Conservation (phyloP, 1,140 invertebrate genomes). For the Hylaeus anthracinus region DNA sequence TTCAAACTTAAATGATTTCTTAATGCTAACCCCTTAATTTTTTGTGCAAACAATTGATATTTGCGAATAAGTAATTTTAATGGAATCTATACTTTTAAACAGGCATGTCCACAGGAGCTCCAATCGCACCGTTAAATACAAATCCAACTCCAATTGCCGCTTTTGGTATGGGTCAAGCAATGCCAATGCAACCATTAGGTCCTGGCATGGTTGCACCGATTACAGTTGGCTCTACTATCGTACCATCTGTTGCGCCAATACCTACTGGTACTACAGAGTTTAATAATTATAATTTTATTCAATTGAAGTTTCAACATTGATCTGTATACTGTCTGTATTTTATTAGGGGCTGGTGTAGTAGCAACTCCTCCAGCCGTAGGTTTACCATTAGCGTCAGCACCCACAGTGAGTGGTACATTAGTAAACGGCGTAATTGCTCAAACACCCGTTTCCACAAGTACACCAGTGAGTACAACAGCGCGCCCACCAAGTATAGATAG, state of each 20-base stretch:
- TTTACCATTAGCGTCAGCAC: constrained; percentile 64
- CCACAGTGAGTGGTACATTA: constrained; percentile 51
- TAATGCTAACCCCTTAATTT: background rate
- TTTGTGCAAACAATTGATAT: background rate
- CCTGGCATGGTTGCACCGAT: constrained; percentile 62
- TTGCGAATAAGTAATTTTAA: background rate
- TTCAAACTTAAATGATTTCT: background rate
- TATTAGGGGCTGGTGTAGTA: constrained; percentile 49
- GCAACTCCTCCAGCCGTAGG: constrained; percentile 60
- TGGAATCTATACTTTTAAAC: constrained; percentile 27
- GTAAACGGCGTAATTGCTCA: constrained; percentile 71
- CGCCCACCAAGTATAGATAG: constrained; percentile 80
- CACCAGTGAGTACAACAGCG: constrained; percentile 79
- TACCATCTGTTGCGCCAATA: constrained; percentile 58
- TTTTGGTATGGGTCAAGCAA: constrained; percentile 73
- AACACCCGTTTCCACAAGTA: constrained; percentile 77
- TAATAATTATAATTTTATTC: background rate
- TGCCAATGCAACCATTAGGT: constrained; percentile 69
- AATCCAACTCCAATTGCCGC: constrained; percentile 76
- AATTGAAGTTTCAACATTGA: too few relatives aligned
- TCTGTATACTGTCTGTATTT: background rate
- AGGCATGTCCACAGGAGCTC: constrained; percentile 68
- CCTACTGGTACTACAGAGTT: constrained; percentile 43
- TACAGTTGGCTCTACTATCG: constrained; percentile 45
- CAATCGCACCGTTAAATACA: constrained; percentile 74